These are phyloP conservation scores for Odocoileus hemionus DNA, from an alignment of 2,113 vertebrate species.

Conservation along the genomic window DNA sequence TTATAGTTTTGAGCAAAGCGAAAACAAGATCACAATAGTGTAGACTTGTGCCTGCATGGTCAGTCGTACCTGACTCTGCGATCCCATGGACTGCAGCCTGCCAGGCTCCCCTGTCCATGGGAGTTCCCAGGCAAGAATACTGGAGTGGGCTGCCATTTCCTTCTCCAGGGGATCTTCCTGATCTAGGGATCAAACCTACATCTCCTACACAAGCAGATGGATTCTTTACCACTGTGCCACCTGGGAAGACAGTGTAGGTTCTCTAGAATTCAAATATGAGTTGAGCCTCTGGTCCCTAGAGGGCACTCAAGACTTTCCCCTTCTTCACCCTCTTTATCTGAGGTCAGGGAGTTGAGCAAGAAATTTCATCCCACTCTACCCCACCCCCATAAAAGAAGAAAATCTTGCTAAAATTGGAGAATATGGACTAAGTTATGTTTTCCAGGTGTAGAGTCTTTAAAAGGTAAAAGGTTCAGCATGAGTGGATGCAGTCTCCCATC, in stretches of 20 bases:
- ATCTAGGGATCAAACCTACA: background rate
- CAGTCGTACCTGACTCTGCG: background rate
- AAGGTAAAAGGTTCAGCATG: background rate
- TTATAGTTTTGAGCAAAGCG: background rate
- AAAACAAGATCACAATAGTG: background rate
- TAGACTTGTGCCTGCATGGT: background rate
- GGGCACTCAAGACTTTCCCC: background rate
- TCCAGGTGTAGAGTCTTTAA: background rate
- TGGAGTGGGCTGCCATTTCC: background rate
- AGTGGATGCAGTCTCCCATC: background rate
- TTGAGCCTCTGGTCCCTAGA: background rate
- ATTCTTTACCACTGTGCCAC: background rate
- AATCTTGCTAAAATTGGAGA: background rate
- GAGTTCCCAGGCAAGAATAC: background rate
- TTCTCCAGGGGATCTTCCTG: background rate
- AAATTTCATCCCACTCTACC: background rate
- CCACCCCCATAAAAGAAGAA: background rate
- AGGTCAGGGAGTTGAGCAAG: background rate
- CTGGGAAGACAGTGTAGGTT: background rate
- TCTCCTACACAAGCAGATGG: background rate
- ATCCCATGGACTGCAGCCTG: background rate
- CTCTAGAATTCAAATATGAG: background rate
- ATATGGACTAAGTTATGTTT: background rate
- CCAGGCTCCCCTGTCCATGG: background rate
- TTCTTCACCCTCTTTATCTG: background rate